phyloP scores from a whole-genome alignment of 2,888 invertebrate species.

The Torymus tubicola region DNA sequence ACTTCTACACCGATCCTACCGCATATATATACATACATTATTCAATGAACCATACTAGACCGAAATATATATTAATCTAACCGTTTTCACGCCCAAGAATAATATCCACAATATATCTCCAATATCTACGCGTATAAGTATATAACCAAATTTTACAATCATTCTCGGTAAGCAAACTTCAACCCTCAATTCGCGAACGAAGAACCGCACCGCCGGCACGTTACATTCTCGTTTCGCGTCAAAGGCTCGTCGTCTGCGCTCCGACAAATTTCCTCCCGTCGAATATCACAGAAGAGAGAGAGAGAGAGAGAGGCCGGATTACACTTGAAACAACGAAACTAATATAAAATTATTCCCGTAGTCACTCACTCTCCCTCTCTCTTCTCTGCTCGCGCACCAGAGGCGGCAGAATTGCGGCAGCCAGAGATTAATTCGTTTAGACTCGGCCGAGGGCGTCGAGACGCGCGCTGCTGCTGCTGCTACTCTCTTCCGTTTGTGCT shows the following conservation, averaged over 20 bases:
- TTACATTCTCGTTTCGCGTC: background rate
- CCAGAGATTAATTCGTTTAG: constrained; percentile 65
- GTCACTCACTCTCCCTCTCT: constrained; percentile 2
- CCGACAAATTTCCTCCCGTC: no score
- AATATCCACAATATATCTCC: no score
- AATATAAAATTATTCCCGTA: constrained; percentile 59
- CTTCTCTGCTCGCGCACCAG: background rate
- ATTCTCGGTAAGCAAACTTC: background rate
- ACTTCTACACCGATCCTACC: no score
- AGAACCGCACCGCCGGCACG: no score
- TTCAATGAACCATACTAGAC: no score
- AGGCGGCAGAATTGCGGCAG: constrained; percentile 40
- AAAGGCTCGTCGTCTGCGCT: background rate
- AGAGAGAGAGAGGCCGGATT: constrained; percentile 26
- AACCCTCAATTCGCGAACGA: background rate
- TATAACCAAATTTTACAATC: constrained; percentile 17
- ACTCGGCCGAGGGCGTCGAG: constrained; percentile 62
- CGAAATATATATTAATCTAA: no score
- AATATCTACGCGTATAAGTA: no score
- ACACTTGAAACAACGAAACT: constrained; percentile 60
- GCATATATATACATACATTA: no score
- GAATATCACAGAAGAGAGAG: background rate
- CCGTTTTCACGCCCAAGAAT: no score
- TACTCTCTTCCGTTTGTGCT: constrained; percentile 51
- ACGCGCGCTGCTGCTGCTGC: constrained; percentile 55